These are phyloP conservation scores for Montipora cactus DNA, from an alignment of 64 coral and sea anemone genomes.

Conservation along the genomic window DNA sequence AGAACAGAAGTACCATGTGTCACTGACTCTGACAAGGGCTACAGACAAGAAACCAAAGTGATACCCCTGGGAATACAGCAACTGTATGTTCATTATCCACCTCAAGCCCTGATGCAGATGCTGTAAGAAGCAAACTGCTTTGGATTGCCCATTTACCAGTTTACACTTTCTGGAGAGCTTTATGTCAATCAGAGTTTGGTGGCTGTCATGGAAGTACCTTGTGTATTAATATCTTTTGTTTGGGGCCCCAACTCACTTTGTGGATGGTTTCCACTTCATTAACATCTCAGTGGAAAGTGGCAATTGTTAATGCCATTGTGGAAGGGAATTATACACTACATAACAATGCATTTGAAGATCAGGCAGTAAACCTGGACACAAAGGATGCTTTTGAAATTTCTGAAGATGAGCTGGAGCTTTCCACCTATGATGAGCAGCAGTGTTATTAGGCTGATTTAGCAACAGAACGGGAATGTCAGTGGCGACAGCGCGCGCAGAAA, in stretches of 20 bases:
- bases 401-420: conserved; percentile 5
- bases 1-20: not conserved
- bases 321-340: conserved; percentile 33
- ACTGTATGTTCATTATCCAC: not conserved
- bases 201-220: conserved; percentile 19
- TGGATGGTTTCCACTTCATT: not conserved
- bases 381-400: conserved; percentile 8
- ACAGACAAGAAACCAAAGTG: not conserved
- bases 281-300: not conserved
- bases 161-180: not conserved
- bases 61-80: not conserved
- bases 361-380: not conserved
- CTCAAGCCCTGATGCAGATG: not conserved
- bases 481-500: no score
- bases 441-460: not conserved
- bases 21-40: conserved; percentile 9
- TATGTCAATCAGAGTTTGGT: conserved; percentile 13
- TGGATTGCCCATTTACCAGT: not conserved
- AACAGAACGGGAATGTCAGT: no score
- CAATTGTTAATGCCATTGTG: conserved; percentile 21
- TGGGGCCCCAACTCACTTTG: not conserved
- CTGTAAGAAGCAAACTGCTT: not conserved
- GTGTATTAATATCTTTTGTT: not conserved
- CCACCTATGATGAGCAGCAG: conserved; percentile 4
- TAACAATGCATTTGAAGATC: not conserved